Conservation (phyloP, 2,888 invertebrate genomes). For the Athrips mouffetella region DNA sequence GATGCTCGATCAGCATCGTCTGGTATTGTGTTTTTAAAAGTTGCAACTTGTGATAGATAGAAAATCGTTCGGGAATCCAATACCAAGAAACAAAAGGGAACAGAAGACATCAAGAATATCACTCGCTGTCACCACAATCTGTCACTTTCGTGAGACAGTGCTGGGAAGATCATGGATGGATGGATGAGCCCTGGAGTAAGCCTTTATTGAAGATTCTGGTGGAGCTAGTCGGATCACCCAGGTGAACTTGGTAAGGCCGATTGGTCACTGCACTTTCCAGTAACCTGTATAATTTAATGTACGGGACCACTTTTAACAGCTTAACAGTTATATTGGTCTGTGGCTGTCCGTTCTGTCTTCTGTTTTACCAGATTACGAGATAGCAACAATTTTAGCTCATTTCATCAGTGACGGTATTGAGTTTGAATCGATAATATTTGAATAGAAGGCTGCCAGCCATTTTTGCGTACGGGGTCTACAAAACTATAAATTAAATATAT, state of each 20-base stretch:
- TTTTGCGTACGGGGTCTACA: background rate
- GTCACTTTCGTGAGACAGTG: background rate
- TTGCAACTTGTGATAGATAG: too few relatives aligned
- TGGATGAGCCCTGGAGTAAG: slow-evolving; percentile 2
- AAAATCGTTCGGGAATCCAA: too few relatives aligned
- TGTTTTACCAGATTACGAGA: background rate
- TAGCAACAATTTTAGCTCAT: background rate
- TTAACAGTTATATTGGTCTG: background rate
- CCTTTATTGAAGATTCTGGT: background rate
- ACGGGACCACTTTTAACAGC: background rate
- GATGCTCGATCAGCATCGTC: too few relatives aligned
- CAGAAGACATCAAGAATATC: too few relatives aligned
- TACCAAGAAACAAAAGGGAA: too few relatives aligned
- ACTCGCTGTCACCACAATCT: too few relatives aligned
- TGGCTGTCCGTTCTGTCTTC: background rate
- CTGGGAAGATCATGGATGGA: slow-evolving; percentile 4
- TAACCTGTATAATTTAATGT: background rate
- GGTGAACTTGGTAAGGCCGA: background rate
- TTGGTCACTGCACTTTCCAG: slow-evolving; percentile 4
- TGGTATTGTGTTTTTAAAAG: too few relatives aligned
- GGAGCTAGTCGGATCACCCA: background rate
- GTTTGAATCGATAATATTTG: background rate
- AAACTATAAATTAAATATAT: slow-evolving; percentile 8
- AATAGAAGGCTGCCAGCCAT: background rate
- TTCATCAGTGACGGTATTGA: background rate